phyloP scores from a whole-genome alignment of 2,888 invertebrate species.

The Tipula lateralis region DNA sequence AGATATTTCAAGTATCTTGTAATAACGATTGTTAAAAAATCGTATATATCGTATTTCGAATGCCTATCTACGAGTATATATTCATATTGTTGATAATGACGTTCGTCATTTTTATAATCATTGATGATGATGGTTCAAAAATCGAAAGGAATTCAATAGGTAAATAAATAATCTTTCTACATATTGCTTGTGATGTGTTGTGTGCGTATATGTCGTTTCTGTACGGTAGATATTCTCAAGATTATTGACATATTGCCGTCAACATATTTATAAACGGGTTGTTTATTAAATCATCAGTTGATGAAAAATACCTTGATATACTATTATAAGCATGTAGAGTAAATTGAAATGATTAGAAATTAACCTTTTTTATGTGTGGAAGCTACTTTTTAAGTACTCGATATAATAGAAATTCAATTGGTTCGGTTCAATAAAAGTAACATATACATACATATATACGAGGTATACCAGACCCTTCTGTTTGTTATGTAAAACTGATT shows the following conservation, averaged over 20 bases:
- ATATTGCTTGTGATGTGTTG: background rate
- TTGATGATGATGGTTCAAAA: conserved; percentile 19
- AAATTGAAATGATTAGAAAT: background rate
- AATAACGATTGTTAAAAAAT: background rate
- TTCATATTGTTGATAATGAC: background rate
- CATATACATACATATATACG: background rate
- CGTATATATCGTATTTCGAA: background rate
- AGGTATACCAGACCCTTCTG: background rate
- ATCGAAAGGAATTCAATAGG: background rate
- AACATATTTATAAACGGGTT: background rate
- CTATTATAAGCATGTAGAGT: background rate
- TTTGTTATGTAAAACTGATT: background rate
- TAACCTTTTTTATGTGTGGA: background rate
- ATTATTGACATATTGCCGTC: conserved; percentile 19
- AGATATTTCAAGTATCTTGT: conserved; percentile 19
- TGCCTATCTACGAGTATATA: background rate
- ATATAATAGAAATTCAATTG: background rate
- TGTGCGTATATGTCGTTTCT: background rate
- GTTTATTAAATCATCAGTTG: background rate
- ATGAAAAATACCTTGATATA: background rate
- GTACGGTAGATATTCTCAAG: background rate
- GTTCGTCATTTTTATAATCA: conserved; percentile 24
- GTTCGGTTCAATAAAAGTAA: background rate
- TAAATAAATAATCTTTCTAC: background rate
- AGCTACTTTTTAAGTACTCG: background rate